Percentiles rank a stretch among this genome's conserved stretches.
Evolutionary conservation across 2,888 invertebrate species (phyloP).

Genomic region (Drosophila bunnanda): DNA sequence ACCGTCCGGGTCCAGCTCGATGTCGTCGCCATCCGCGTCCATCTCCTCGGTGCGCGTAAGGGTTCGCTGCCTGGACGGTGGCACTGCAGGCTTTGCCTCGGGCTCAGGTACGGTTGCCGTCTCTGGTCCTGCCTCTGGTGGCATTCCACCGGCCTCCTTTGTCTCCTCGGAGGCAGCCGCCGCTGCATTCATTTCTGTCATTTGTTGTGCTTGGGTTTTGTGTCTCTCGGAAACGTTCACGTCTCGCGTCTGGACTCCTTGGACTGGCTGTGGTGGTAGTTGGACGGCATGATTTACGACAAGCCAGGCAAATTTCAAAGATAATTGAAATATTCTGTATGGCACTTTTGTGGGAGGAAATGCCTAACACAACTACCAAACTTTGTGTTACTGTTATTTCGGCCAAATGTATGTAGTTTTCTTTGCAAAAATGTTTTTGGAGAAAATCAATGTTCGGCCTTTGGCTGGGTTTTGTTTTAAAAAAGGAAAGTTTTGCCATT

Average conservation of each 20-base stretch:
- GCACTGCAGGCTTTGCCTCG: constrained; percentile 23
- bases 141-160: constrained; percentile 13
- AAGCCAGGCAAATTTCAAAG: constrained; percentile 49
- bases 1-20: constrained; percentile 51
- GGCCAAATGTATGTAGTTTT: constrained; percentile 1
- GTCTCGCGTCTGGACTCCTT: constrained; percentile 27
- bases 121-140: neutral
- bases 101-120: constrained; percentile 1
- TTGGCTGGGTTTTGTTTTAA: constrained; percentile 18
- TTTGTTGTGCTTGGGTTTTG: constrained; percentile 33
- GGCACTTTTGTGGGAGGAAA: neutral
- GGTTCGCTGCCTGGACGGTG: constrained; percentile 65
- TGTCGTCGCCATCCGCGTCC: constrained; percentile 72
- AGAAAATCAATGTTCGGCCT: constrained; percentile 18
- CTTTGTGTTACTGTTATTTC: constrained; percentile 22
- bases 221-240: constrained; percentile 12
- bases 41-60: constrained; percentile 69
- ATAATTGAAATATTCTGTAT: constrained; percentile 52
- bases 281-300: constrained; percentile 39
- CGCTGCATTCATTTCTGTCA: constrained; percentile 62
- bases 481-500: constrained; percentile 34
- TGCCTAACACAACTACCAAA: constrained; percentile 9
- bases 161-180: constrained; percentile 31
- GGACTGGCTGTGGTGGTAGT: constrained; percentile 16
- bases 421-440: constrained; percentile 1